Conservation (phyloP, 2,888 invertebrate genomes). For the Callinectes sapidus region DNA sequence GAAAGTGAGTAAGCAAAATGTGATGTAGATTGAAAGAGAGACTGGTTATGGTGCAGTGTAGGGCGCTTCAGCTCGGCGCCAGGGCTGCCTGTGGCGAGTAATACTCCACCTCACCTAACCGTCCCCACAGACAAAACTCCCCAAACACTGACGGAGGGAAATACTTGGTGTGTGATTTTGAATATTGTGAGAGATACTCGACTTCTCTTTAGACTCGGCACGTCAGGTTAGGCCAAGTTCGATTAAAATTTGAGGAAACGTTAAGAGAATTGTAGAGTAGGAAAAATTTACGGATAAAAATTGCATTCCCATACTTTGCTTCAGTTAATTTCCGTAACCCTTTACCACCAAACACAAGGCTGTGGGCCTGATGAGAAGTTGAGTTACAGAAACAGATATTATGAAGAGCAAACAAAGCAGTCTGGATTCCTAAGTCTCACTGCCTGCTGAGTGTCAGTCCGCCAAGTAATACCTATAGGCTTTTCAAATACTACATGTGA, state of each 20-base stretch:
- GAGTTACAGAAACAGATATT: not conserved
- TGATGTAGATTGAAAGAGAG: not conserved
- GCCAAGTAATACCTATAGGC: too few species aligned
- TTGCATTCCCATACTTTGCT: not conserved
- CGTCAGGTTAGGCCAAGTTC: too few species aligned
- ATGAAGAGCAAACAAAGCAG: not conserved
- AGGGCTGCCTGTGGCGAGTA: not conserved
- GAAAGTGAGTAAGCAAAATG: not conserved
- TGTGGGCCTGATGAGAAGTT: too few species aligned
- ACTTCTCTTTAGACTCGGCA: too few species aligned
- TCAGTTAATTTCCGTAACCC: not conserved
- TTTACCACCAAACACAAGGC: not conserved
- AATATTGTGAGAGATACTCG: not conserved
- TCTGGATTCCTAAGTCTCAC: not conserved
- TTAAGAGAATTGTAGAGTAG: not conserved
- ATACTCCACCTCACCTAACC: not conserved
- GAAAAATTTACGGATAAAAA: not conserved
- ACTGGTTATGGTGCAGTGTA: not conserved
- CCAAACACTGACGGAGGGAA: not conserved
- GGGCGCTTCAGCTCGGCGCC: not conserved
- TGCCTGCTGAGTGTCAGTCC: not conserved
- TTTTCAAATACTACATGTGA: too few species aligned
- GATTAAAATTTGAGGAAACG: not conserved
- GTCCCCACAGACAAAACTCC: not conserved
- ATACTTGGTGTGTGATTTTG: not conserved